Base-by-base conservation (phyloP, 35 echinoderm and acorn worm species). In the Lytechinus pictus region DNA sequence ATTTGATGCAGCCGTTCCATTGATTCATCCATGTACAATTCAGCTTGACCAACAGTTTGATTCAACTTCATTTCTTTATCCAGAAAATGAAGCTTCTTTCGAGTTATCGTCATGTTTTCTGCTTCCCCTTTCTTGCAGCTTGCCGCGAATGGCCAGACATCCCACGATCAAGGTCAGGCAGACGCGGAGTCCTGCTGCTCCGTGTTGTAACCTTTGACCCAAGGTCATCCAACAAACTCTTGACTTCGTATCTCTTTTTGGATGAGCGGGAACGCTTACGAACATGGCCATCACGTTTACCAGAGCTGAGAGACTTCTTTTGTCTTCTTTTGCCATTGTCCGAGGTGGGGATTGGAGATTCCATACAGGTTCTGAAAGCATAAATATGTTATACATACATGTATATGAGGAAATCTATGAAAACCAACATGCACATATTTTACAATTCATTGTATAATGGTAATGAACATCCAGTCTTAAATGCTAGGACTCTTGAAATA, bases 241-340 rank as follows among this genome's bases (percentile, higher is more conserved):
- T 90, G 88, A 90, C 88, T 13, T 90, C 88, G 16, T 90, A 52
- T 44, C 88, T 27, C 28, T 54, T 54, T 21, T 90, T 90, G 88
- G 88, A 90, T 51, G n/a, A 51, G 4, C 24, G 29, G 29, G 29
- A 52, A 54, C 52, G 88, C 27, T 90, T 90, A 9, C 52, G 88
- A 51, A 54, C 57, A 10, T 10, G 92, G 21, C 28, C 27, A 54
- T 28, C 51, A 91, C 21, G 54, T 52, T 91, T 54, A 52, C 54
- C 24, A 27, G 54, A 52, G 44, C n/a, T 91, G 13, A 14, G 54
- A 54, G 51, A 44, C 51, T 53, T 53, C 19, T 53, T 54, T 19
- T 14, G 9, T 53, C 13, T 54, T 91, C 44, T 52, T 19, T 91
- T 91, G 44, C 54, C 89, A 53, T 12, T 91, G 54, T 91, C 54